phyloP scores from a whole-genome alignment of 2,113 vertebrate genomes.

The Notechis scutatus region DNA sequence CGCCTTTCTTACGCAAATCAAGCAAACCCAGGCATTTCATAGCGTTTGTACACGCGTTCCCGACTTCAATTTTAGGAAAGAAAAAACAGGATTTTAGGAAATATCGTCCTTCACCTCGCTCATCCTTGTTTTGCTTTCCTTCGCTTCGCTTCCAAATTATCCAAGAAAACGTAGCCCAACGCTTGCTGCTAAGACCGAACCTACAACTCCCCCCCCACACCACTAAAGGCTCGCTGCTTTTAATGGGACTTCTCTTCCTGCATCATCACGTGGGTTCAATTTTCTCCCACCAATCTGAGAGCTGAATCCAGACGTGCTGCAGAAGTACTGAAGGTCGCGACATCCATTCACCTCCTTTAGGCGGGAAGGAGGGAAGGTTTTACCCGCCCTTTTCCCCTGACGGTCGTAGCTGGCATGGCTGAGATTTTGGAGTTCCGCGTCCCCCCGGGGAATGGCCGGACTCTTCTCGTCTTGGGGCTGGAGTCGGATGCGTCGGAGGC shows the following conservation, averaged over 20 bases:
- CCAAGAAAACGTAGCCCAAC: not conserved
- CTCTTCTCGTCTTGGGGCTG: conserved; percentile 76
- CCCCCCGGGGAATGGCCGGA: conserved; percentile 66
- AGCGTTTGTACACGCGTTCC: not conserved
- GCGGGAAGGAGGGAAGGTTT: not conserved
- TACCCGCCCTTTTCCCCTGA: not conserved
- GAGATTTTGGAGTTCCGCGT: conserved; percentile 71
- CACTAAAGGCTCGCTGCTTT: not conserved
- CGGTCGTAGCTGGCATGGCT: not conserved
- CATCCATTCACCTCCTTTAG: not conserved
- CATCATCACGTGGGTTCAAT: not conserved
- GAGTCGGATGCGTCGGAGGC: conserved; percentile 60
- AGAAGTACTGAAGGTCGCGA: not conserved
- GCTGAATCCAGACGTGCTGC: not conserved
- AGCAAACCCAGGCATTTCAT: not conserved
- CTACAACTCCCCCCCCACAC: too few species aligned
- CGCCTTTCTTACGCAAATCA: not conserved
- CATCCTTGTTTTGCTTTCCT: not conserved
- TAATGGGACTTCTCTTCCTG: not conserved
- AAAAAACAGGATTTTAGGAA: not conserved
- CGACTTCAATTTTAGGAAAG: not conserved
- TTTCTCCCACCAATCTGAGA: not conserved
- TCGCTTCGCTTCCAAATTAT: not conserved
- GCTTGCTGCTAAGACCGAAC: too few species aligned
- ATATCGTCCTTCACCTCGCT: not conserved